Conservation (phyloP, 2,888 invertebrate genomes). For the Lutraria lutraria region DNA sequence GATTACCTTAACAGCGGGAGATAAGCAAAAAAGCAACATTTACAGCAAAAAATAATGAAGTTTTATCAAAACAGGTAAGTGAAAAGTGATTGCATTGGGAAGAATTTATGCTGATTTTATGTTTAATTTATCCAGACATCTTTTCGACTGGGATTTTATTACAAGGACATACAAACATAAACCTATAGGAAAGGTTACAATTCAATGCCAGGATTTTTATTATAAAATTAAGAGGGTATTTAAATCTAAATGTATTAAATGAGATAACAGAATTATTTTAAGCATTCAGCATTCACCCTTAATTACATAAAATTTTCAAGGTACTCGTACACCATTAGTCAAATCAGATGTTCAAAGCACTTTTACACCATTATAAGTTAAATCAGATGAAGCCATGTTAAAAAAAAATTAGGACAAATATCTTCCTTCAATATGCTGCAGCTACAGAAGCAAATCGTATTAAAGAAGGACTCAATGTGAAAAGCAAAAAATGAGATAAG, state of each 20-base stretch:
- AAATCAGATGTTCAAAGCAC: neutral
- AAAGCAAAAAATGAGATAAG: no score
- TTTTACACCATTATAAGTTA: neutral
- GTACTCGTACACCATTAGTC: neutral
- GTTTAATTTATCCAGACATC: neutral
- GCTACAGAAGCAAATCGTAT: no score
- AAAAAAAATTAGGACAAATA: neutral
- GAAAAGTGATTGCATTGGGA: conserved; percentile 5
- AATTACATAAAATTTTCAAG: neutral
- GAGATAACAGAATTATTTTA: neutral
- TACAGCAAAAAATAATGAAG: neutral
- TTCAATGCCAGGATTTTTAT: conserved; percentile 3
- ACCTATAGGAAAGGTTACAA: neutral
- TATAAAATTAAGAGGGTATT: neutral
- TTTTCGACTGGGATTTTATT: neutral
- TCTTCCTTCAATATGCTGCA: no score
- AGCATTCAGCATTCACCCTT: neutral
- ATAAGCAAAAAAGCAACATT: neutral
- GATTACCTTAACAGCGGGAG: neutral
- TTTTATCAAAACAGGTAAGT: conserved; percentile 25
- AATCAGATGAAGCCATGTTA: neutral
- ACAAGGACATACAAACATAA: neutral
- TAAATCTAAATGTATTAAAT: conserved; percentile 5
- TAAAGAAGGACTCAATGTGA: no score
- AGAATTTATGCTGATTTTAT: neutral